Percentiles rank a stretch among this genome's conserved stretches.
phyloP scores from a whole-genome alignment of 2,797 vertebrate genomes.

The Propithecus deckenii region DNA sequence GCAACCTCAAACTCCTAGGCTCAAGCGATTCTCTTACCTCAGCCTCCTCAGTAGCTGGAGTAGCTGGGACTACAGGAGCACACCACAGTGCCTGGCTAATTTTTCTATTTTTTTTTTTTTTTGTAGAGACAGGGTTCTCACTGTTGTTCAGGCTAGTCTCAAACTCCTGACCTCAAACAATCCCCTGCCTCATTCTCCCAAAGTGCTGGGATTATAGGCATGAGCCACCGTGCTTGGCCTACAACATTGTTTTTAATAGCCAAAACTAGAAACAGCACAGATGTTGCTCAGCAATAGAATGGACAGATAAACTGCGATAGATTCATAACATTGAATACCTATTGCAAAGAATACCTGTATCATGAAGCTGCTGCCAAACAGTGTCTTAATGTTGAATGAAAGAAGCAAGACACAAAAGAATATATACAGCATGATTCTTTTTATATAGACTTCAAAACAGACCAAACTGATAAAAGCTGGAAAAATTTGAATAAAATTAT shows the following conservation, averaged over 20 bases:
- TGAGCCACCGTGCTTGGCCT: neutral
- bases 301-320: neutral
- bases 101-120: neutral
- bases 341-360: neutral
- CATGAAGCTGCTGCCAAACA: neutral
- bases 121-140: neutral
- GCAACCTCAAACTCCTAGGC: neutral
- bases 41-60: neutral
- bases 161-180: neutral
- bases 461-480: neutral
- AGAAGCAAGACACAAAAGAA: neutral
- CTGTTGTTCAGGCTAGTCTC: neutral
- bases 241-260: conserved; percentile 22
- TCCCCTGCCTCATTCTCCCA: neutral
- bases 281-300: neutral
- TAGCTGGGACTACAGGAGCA: neutral
- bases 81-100: neutral
- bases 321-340: neutral
- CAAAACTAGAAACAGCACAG: neutral
- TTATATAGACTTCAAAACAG: conserved; percentile 7
- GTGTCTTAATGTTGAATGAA: neutral
- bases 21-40: neutral
- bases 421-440: neutral
- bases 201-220: neutral
- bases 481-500: conserved; percentile 39